Percentiles rank a stretch among this genome's conserved stretches.
phyloP scores from a whole-genome alignment of 2,113 vertebrate genomes.

The Nesogale talazaci region DNA sequence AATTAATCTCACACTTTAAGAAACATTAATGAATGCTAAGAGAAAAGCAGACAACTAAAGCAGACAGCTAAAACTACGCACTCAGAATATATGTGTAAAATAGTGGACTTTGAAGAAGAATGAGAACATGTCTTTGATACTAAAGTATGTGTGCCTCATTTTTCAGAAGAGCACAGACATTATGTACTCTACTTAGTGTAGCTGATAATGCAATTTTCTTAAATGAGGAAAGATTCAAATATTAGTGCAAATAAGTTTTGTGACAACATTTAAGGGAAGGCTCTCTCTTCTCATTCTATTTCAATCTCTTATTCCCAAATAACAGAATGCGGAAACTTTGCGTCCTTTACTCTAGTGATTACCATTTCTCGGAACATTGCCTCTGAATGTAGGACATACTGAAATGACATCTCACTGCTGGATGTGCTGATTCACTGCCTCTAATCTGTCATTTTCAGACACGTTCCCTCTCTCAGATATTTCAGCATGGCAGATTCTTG shows the following conservation, averaged over 20 bases:
- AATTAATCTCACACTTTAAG: too few species aligned
- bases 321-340: conserved; percentile 51
- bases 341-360: conserved; percentile 4
- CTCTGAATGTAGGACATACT: conserved; percentile 36
- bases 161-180: not conserved
- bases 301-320: conserved; percentile 17
- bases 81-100: not conserved
- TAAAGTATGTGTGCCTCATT: not conserved
- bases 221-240: not conserved
- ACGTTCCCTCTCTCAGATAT: conserved; percentile 59
- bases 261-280: not conserved
- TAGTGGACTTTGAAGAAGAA: not conserved
- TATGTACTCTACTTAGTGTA: not conserved
- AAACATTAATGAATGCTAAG: too few species aligned
- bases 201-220: not conserved
- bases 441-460: conserved; percentile 68
- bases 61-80: not conserved
- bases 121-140: not conserved
- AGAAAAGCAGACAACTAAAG: not conserved
- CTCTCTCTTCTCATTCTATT: not conserved
- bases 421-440: conserved; percentile 54
- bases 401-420: conserved; percentile 62
- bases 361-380: not conserved
- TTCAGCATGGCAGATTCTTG: conserved; percentile 58
- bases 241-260: not conserved